Conservation (phyloP, 2,797 vertebrate species). For the Steatocranus sp. region DNA sequence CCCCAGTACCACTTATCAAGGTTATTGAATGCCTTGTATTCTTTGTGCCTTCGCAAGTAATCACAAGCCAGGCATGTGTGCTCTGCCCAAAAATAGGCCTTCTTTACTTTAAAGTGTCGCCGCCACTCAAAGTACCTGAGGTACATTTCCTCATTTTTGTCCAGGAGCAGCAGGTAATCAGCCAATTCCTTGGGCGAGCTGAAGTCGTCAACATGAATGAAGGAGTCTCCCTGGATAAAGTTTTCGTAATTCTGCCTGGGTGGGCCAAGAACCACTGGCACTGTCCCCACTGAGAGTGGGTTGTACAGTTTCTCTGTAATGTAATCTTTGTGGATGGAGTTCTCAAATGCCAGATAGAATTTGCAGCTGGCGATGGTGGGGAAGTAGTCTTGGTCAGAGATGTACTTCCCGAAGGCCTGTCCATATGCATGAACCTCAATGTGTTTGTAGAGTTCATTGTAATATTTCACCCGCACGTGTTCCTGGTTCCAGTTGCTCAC, state of each 20-base stretch:
- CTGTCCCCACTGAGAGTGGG: constrained; percentile 87
- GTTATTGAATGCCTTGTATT: constrained; percentile 91
- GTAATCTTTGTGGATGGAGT: constrained; percentile 97
- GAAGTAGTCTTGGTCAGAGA: background rate
- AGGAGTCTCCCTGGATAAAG: constrained; percentile 88
- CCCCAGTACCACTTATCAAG: constrained; percentile 99
- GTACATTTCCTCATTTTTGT: constrained; percentile 94
- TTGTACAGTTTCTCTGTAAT: constrained; percentile 99
- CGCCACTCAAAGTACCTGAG: constrained; percentile 95
- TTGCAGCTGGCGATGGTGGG: constrained; percentile 81
- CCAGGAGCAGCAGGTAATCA: constrained; percentile 90
- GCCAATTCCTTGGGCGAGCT: constrained; percentile 91
- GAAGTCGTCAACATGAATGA: constrained; percentile 97
- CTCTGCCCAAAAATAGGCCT: constrained; percentile 92
- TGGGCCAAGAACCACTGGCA: constrained; percentile 92
- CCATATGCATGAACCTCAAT: background rate
- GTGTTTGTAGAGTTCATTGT: background rate
- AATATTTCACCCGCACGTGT: accelerated
- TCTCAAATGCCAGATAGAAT: constrained; percentile 97
- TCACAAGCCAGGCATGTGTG: constrained; percentile 96
- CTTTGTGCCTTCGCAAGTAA: constrained; percentile 90
- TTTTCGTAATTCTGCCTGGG: constrained; percentile 95
- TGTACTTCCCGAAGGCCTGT: accelerated
- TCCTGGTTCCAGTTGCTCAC: accelerated
- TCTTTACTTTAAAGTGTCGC: constrained; percentile 92